Conservation (phyloP, 2,888 invertebrate genomes). For the Autographa gamma region DNA sequence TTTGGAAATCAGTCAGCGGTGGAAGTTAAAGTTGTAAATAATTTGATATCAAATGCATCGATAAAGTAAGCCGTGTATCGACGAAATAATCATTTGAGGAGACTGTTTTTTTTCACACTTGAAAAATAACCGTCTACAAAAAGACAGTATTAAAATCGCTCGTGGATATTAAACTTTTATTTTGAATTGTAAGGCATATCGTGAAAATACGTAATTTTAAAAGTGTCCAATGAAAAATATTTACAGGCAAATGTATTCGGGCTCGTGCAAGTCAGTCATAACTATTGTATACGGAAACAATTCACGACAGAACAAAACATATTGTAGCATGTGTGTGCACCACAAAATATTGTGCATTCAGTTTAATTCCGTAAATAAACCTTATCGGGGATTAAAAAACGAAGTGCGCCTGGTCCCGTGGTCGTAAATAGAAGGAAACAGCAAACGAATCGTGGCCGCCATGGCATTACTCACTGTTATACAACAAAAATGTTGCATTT, state of each 20-base stretch:
- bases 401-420: background rate
- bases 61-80: too few relatives aligned
- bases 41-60: background rate
- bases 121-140: too few relatives aligned
- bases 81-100: too few relatives aligned
- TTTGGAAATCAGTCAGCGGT: background rate
- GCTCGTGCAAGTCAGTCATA: conserved; percentile 3
- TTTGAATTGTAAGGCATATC: background rate
- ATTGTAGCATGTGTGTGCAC: background rate
- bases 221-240: background rate
- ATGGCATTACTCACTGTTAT: conserved; percentile 1
- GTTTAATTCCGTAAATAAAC: conserved; percentile 7
- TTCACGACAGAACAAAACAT: background rate
- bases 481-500: conserved; percentile 37
- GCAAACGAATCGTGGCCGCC: conserved; percentile 3
- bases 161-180: too few relatives aligned
- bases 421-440: conserved; percentile 3
- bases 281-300: background rate
- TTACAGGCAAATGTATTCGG: conserved; percentile 1
- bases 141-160: too few relatives aligned
- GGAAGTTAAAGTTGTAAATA: background rate
- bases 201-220: background rate
- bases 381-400: conserved; percentile 1
- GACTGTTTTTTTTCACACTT: too few relatives aligned
- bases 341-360: conserved; percentile 5